Evolutionary conservation across 2,797 vertebrate species (phyloP).

Genomic region (Lophotriccus pileatus): DNA sequence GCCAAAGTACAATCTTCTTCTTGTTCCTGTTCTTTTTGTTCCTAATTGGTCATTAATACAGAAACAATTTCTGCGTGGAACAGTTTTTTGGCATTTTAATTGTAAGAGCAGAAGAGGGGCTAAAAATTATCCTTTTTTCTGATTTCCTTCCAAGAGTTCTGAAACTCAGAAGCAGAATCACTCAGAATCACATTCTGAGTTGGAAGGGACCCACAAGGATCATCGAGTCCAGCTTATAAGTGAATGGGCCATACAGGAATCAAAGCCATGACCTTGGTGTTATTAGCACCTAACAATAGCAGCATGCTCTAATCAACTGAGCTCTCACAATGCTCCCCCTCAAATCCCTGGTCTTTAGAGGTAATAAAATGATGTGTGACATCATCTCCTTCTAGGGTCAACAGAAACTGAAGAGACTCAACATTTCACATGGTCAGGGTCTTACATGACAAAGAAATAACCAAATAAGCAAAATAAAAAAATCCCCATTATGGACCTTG

Average conservation of each 20-base stretch:
- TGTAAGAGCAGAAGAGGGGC: neutral
- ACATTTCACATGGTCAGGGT: neutral
- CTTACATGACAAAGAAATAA: neutral
- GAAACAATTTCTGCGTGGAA: neutral
- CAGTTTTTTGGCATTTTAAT: neutral
- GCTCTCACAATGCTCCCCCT: neutral
- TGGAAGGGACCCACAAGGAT: neutral
- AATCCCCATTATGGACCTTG: neutral
- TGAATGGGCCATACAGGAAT: neutral
- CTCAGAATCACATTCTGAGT: neutral
- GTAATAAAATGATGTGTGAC: neutral
- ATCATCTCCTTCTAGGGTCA: neutral
- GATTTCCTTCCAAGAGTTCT: neutral
- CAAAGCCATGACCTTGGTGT: neutral
- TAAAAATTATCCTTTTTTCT: neutral
- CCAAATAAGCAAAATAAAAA: neutral
- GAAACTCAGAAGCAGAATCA: neutral
- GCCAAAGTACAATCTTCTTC: neutral
- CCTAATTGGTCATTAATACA: slow-evolving; percentile 1
- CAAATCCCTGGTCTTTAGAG: neutral
- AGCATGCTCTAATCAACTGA: neutral
- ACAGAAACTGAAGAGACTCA: neutral
- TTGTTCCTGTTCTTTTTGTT: neutral
- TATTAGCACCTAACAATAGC: neutral
- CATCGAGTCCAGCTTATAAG: neutral